Conservation (phyloP, 2,797 vertebrate genomes). For the Picus viridis region DNA sequence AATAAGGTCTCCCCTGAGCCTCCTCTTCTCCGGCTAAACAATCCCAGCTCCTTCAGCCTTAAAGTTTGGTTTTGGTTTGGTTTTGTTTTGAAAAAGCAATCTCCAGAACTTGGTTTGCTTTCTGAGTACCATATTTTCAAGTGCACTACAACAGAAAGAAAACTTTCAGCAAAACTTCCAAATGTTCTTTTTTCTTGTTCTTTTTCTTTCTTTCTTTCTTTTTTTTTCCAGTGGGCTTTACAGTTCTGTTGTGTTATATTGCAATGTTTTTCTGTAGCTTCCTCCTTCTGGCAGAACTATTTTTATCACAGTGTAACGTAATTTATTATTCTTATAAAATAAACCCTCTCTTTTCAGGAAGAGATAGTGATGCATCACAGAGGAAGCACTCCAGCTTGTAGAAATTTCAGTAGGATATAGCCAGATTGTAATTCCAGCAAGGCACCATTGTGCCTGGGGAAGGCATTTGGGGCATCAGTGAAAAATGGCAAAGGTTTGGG, state of each 20-base stretch:
- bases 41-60: too few relatives aligned
- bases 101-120: background rate
- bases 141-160: background rate
- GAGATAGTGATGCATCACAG: background rate
- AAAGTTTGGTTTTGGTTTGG: too few relatives aligned
- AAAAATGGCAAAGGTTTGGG: background rate
- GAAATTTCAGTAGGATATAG: background rate
- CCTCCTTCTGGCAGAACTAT: background rate
- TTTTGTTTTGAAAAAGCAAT: background rate
- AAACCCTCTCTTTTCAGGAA: background rate
- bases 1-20: too few relatives aligned
- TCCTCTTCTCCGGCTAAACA: too few relatives aligned
- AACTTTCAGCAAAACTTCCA: background rate
- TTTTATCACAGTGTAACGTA: background rate
- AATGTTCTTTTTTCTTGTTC: too few relatives aligned
- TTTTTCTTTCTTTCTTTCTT: too few relatives aligned
- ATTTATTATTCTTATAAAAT: background rate
- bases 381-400: background rate
- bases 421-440: background rate
- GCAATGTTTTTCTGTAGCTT: background rate
- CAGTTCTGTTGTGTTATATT: background rate
- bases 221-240: background rate
- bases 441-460: background rate
- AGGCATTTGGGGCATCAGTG: background rate
- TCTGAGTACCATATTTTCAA: background rate